Conservation (phyloP, 2,888 invertebrate genomes). For the Salpingus planirostris region DNA sequence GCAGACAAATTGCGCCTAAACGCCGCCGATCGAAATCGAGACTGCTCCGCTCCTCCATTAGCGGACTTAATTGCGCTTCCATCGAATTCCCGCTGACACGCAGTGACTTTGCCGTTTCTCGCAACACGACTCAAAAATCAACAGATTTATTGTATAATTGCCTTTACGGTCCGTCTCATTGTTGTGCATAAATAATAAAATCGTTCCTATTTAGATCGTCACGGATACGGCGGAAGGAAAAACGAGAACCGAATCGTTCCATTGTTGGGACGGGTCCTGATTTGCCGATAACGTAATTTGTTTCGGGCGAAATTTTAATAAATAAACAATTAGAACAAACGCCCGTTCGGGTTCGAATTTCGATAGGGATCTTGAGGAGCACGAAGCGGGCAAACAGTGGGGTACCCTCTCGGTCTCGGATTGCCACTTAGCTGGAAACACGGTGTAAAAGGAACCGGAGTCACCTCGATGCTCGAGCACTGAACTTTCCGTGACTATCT, state of each 20-base stretch:
- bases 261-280: conserved; percentile 6
- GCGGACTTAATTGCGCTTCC: conserved; percentile 5
- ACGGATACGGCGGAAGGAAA: conserved; percentile 5
- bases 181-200: conserved; percentile 9
- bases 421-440: no score
- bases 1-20: conserved; percentile 8
- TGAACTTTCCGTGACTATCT: no score
- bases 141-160: conserved; percentile 11
- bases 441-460: no score
- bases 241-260: conserved; percentile 5
- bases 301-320: no score
- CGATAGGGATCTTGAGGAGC: no score
- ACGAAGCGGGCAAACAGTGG: no score
- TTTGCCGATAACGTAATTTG: conserved; percentile 5
- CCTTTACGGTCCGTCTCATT: conserved; percentile 5
- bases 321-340: no score
- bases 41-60: conserved; percentile 9
- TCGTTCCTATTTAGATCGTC: conserved; percentile 10
- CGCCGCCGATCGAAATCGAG: conserved; percentile 4
- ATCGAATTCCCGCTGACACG: conserved; percentile 6
- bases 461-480: no score
- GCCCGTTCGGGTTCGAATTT: no score
- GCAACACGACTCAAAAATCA: conserved; percentile 6
- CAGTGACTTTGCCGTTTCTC: conserved; percentile 6
- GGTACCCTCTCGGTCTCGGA: no score